phyloP scores from a whole-genome alignment of 2,113 vertebrate species.

The Cheirogaleus medius region DNA sequence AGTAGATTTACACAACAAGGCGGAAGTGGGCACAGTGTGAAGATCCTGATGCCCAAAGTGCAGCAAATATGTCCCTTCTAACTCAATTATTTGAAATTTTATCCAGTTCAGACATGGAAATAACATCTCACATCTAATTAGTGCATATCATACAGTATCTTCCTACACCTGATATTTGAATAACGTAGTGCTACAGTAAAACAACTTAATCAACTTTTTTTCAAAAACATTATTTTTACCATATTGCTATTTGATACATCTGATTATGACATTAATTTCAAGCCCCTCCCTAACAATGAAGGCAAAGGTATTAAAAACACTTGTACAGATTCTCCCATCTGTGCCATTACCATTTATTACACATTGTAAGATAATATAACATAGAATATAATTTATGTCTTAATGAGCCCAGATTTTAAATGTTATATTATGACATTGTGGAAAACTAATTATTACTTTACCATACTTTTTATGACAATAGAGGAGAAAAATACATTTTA shows the following conservation, averaged over 20 bases:
- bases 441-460: background rate
- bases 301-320: background rate
- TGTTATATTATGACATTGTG: background rate
- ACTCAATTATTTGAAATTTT: background rate
- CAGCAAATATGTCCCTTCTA: background rate
- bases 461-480: background rate
- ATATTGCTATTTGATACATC: background rate
- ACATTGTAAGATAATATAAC: background rate
- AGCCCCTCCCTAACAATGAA: background rate
- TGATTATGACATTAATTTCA: conserved; percentile 20
- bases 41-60: background rate
- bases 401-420: background rate
- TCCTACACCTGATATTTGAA: background rate
- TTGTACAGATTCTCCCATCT: background rate
- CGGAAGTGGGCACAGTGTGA: background rate
- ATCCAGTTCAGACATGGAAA: background rate
- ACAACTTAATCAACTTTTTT: background rate
- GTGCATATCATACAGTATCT: background rate
- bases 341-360: background rate
- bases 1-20: background rate
- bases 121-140: background rate
- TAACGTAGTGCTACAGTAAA: background rate
- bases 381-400: background rate
- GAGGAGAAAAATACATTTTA: conserved; percentile 14
- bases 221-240: background rate